These are phyloP conservation scores for Anabacerthia variegaticeps DNA, from an alignment of 2,797 vertebrate species.

Conservation along the genomic window DNA sequence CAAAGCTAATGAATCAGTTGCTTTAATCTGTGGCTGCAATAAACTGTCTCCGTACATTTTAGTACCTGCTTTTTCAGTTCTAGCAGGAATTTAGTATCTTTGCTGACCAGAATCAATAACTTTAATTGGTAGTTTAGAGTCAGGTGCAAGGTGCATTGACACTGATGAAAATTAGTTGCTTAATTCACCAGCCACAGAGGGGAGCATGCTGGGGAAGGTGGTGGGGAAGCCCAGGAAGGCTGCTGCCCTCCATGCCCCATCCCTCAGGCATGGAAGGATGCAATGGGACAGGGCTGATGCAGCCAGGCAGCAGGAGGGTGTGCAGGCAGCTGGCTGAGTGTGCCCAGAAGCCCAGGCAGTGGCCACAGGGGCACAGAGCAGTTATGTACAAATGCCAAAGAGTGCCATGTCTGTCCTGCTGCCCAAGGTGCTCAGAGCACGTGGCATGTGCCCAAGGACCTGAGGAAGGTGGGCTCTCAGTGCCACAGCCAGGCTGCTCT, in stretches of 20 bases:
- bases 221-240: background rate
- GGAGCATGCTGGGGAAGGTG: background rate
- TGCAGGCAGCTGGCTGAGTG: background rate
- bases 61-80: conserved; percentile 15
- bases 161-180: conserved; percentile 29
- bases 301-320: background rate
- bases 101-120: background rate
- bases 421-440: background rate
- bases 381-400: fast-evolving
- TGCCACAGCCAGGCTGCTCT: background rate
- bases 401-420: background rate
- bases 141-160: background rate
- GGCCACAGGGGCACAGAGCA: background rate
- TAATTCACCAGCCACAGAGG: background rate
- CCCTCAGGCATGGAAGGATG: fast-evolving
- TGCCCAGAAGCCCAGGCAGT: background rate
- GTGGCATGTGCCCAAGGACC: fast-evolving
- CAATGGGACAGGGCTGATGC: no score
- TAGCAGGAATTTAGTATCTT: background rate
- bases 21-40: background rate
- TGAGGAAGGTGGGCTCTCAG: background rate
- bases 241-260: fast-evolving
- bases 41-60: background rate
- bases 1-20: background rate
- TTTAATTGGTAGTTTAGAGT: conserved; percentile 10